Evolutionary conservation across 2,797 vertebrate species (phyloP).

Genomic region (Acanthiza pusilla): DNA sequence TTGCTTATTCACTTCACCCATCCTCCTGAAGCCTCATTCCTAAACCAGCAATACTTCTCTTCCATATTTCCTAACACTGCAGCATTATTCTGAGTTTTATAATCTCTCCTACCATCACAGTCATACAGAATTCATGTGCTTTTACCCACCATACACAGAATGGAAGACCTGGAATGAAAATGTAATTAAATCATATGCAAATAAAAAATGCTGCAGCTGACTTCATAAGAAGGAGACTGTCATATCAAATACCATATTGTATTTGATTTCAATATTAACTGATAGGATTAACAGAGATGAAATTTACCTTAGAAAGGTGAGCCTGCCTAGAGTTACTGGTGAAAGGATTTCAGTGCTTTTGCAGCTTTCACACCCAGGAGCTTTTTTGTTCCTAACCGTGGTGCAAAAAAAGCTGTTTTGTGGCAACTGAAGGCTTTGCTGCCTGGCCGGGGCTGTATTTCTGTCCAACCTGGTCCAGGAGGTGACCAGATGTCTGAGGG

Average conservation of each 20-base stretch:
- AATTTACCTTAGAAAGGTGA: conserved; percentile 71
- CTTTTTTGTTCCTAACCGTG: background rate
- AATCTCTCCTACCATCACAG: conserved; percentile 3
- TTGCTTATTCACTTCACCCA: background rate
- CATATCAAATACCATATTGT: conserved; percentile 59
- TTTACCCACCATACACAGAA: conserved; percentile 9
- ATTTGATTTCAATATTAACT: conserved; percentile 74
- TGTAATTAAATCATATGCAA: conserved; percentile 69
- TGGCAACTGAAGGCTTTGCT: background rate
- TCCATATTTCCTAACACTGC: background rate
- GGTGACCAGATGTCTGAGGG: background rate
- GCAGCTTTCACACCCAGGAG: conserved; percentile 28
- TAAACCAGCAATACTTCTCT: background rate
- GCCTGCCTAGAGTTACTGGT: conserved; percentile 28
- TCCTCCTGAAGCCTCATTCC: background rate
- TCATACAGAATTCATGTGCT: conserved; percentile 33
- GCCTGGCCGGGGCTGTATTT: background rate
- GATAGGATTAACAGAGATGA: conserved; percentile 70
- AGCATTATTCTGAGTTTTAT: conserved; percentile 16
- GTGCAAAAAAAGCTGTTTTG: background rate
- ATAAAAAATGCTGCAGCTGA: conserved; percentile 54
- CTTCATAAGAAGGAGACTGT: conserved; percentile 56
- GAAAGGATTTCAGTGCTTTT: conserved; percentile 16
- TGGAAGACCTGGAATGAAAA: conserved; percentile 34
- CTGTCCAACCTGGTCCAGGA: background rate